Evolutionary conservation across 2,888 invertebrate species (phyloP).

Genomic region (Amphipyra berbera): DNA sequence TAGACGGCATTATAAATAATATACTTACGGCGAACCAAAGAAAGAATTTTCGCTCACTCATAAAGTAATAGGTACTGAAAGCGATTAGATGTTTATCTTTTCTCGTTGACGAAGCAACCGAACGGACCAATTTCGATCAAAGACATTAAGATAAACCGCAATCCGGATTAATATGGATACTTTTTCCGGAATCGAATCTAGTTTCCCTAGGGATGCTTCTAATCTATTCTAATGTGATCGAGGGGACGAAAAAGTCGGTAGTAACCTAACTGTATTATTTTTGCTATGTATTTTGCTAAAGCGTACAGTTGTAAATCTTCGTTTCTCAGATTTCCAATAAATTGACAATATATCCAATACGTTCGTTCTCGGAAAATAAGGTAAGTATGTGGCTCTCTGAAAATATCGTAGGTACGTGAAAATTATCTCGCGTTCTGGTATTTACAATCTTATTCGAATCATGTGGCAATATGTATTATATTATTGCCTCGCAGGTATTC

Average conservation of each 20-base stretch:
- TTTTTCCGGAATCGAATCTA: constrained; percentile 42
- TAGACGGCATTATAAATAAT: constrained; percentile 18
- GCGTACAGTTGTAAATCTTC: not conserved
- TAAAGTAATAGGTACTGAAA: constrained; percentile 36
- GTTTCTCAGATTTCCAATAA: not conserved
- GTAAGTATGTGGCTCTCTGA: not conserved
- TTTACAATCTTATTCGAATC: not conserved
- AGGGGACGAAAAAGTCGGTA: constrained; percentile 22
- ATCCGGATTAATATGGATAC: constrained; percentile 51
- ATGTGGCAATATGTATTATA: not conserved
- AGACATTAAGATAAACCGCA: constrained; percentile 32
- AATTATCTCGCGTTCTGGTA: not conserved
- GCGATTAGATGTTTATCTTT: constrained; percentile 35
- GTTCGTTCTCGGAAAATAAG: constrained; percentile 6
- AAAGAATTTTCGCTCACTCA: constrained; percentile 15
- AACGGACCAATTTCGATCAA: constrained; percentile 23
- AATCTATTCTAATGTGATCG: constrained; percentile 39
- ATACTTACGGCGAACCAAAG: constrained; percentile 16
- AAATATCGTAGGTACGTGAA: not conserved
- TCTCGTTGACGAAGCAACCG: constrained; percentile 27
- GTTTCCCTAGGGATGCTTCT: constrained; percentile 42
- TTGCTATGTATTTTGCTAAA: constrained; percentile 17
- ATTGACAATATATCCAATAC: not conserved
- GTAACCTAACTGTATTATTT: constrained; percentile 12
- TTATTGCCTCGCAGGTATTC: not conserved